Percentiles rank a stretch among this genome's conserved stretches.
Evolutionary conservation across 2,113 vertebrate species (phyloP).

Genomic region (Phycodurus eques): DNA sequence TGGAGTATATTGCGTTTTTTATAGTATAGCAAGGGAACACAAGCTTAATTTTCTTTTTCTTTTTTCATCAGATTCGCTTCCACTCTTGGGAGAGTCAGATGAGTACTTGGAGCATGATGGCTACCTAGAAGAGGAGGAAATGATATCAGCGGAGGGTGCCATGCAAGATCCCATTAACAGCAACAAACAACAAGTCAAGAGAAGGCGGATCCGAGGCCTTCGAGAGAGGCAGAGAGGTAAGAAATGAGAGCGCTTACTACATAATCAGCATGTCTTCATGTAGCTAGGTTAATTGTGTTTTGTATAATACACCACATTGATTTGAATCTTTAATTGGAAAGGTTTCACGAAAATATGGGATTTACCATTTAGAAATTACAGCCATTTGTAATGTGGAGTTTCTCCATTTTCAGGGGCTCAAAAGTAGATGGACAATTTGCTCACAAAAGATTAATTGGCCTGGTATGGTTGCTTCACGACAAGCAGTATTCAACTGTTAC

Average conservation of each 20-base stretch:
- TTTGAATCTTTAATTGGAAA: not conserved
- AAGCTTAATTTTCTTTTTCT: not conserved
- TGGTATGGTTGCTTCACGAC: too few relatives aligned
- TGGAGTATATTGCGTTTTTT: too few relatives aligned
- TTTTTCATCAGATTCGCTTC: slow-evolving; percentile 61
- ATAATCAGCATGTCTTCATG: not conserved
- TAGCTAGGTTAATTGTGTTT: not conserved
- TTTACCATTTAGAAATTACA: not conserved
- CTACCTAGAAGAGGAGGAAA: slow-evolving; percentile 72
- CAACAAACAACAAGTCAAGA: slow-evolving; percentile 72
- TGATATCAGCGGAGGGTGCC: slow-evolving; percentile 70
- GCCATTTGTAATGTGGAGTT: not conserved
- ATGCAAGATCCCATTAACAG: slow-evolving; percentile 65
- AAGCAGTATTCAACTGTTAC: too few relatives aligned
- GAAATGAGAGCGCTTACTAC: not conserved
- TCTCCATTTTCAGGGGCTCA: not conserved
- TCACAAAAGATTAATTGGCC: too few relatives aligned
- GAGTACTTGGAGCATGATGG: slow-evolving; percentile 71
- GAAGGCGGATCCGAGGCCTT: slow-evolving; percentile 73
- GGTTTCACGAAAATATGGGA: not conserved
- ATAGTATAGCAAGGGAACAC: too few relatives aligned
- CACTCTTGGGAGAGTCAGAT: slow-evolving; percentile 71
- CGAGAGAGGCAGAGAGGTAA: slow-evolving; percentile 84
- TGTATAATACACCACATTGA: not conserved
- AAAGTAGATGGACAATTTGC: too few relatives aligned